Evolutionary conservation across 2,113 vertebrate genomes (phyloP).

Genomic region (Rana temporaria): DNA sequence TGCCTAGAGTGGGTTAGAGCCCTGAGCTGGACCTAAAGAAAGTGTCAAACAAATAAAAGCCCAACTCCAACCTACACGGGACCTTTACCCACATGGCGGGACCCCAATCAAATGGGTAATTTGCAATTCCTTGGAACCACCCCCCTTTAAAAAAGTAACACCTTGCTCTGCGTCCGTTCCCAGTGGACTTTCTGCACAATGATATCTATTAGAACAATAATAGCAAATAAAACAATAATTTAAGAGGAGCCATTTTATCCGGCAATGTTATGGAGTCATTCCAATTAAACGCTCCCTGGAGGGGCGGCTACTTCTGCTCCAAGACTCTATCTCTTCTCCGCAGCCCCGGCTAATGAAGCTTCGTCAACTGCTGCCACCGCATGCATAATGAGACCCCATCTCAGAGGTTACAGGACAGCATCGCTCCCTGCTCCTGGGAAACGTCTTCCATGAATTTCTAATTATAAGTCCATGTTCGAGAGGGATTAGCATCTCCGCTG

Average conservation of each 20-base stretch:
- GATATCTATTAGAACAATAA: slow-evolving; percentile 71
- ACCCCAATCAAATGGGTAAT: too few relatives aligned
- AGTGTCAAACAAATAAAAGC: too few relatives aligned
- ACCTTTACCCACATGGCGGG: too few relatives aligned
- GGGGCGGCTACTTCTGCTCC: slow-evolving; percentile 69
- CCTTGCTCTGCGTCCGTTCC: slow-evolving; percentile 63
- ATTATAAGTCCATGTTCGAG: slow-evolving; percentile 70
- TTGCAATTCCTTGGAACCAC: neutral
- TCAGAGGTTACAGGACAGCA: slow-evolving; percentile 72
- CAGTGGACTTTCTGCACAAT: slow-evolving; percentile 59
- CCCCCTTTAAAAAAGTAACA: slow-evolving; percentile 55
- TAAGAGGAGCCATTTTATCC: slow-evolving; percentile 68
- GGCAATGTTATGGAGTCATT: slow-evolving; percentile 70
- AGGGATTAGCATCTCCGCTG: slow-evolving; percentile 73
- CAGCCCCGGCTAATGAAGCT: slow-evolving; percentile 71
- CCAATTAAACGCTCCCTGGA: slow-evolving; percentile 79
- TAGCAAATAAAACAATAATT: slow-evolving; percentile 71
- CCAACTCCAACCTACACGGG: too few relatives aligned
- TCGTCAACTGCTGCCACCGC: slow-evolving; percentile 65
- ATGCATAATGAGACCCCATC: slow-evolving; percentile 74
- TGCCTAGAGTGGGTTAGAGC: too few relatives aligned
- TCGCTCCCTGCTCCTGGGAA: slow-evolving; percentile 73
- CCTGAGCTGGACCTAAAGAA: too few relatives aligned
- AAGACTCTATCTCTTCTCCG: slow-evolving; percentile 71
- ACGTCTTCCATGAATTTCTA: slow-evolving; percentile 73